Evolutionary conservation across 1,140 invertebrate species (phyloP).

Genomic region (Centruroides sculpturatus): DNA sequence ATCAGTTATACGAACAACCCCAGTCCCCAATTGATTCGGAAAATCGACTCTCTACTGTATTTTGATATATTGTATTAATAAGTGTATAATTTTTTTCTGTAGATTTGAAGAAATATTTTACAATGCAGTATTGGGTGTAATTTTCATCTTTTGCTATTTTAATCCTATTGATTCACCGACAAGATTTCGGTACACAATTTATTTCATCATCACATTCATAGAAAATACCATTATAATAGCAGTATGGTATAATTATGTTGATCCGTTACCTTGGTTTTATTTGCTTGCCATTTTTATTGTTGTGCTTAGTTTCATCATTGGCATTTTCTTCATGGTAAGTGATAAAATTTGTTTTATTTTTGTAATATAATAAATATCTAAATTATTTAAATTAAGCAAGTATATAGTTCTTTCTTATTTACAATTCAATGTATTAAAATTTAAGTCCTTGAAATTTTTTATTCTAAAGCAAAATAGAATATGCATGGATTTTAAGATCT

Average conservation of each 20-base stretch:
- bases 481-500: too few species aligned
- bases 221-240: conserved; percentile 19
- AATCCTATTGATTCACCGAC: conserved; percentile 21
- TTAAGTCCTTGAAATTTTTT: too few species aligned
- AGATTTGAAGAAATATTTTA: conserved; percentile 15
- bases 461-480: too few species aligned
- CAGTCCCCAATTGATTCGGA: too few species aligned
- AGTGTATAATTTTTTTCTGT: background rate
- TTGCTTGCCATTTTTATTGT: conserved; percentile 13
- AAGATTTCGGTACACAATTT: conserved; percentile 16
- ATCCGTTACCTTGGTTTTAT: conserved; percentile 9
- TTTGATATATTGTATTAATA: too few species aligned
- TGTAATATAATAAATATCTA: too few species aligned
- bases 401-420: too few species aligned
- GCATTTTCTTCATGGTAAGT: conserved; percentile 19
- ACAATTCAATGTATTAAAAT: too few species aligned
- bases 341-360: too few species aligned
- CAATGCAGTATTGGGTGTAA: conserved; percentile 12
- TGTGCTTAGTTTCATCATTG: conserved; percentile 15
- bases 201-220: conserved; percentile 16
- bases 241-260: conserved; percentile 14
- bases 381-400: too few species aligned
- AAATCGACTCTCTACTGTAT: too few species aligned
- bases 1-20: too few species aligned
- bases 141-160: conserved; percentile 23